A percentile compares a stretch with the other conserved stretches of the same genome.
Evolutionary conservation across 92 coral and sea anemone genomes (phyloP).

Genomic region (Micromussa lordhowensis): DNA sequence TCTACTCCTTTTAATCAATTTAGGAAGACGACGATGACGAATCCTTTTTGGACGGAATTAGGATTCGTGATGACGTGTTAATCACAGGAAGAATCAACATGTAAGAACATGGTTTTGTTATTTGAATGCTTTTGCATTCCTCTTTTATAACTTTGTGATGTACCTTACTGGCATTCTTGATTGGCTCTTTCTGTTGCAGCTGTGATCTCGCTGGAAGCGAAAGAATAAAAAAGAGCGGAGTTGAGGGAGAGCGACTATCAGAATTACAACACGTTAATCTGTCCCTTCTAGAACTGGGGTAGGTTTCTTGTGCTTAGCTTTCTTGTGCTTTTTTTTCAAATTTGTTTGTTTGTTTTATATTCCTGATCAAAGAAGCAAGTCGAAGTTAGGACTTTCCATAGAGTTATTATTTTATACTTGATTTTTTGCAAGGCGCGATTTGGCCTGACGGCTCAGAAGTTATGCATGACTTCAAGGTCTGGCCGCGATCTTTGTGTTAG

Average conservation of each 20-base stretch:
- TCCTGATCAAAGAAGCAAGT: not conserved
- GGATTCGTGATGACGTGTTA: conserved; percentile 89
- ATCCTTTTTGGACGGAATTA: conserved; percentile 80
- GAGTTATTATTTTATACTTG: too few relatives aligned
- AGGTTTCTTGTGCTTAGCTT: conserved; percentile 5
- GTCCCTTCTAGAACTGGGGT: conserved; percentile 97
- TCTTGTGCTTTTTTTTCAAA: not conserved
- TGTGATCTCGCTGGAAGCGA: conserved; percentile 99
- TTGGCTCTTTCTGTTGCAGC: conserved; percentile 41
- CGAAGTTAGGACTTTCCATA: too few relatives aligned
- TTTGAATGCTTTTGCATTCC: not conserved
- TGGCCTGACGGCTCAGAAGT: too few relatives aligned
- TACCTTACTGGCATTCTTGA: not conserved
- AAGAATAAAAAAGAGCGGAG: conserved; percentile 87
- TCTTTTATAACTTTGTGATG: not conserved
- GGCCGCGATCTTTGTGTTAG: too few relatives aligned
- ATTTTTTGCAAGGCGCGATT: too few relatives aligned
- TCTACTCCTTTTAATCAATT: not conserved
- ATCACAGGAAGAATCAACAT: conserved; percentile 91
- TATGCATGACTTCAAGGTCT: too few relatives aligned
- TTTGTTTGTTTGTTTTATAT: not conserved
- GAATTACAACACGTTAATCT: conserved; percentile 93
- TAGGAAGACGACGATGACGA: conserved; percentile 73
- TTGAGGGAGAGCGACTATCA: conserved; percentile 89
- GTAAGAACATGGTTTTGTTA: conserved; percentile 45